Conservation (phyloP, 2,113 vertebrate genomes). For the Lophotis ruficrista region DNA sequence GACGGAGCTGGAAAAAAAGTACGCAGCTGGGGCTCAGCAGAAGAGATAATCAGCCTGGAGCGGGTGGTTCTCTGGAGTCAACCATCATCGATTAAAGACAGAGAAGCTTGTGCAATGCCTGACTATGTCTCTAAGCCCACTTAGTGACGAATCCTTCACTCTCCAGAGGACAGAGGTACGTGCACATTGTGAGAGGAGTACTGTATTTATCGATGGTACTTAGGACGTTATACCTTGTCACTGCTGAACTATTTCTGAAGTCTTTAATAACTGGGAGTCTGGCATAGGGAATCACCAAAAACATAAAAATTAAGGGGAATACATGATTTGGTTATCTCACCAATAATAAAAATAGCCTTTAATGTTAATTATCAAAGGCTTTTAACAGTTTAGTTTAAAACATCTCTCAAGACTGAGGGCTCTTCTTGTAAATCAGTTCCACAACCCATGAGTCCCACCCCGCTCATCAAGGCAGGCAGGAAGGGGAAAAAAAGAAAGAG, state of each 20-base stretch:
- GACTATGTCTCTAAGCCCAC: neutral
- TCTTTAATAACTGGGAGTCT: neutral
- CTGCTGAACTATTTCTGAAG: neutral
- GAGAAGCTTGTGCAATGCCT: neutral
- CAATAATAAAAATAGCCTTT: neutral
- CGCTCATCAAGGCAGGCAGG: neutral
- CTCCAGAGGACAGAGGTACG: neutral
- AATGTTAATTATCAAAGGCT: neutral
- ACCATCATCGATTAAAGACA: neutral
- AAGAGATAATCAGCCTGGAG: slow-evolving; percentile 17
- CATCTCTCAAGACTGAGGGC: neutral
- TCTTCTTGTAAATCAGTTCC: neutral
- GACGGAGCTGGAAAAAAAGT: neutral
- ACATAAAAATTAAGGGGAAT: neutral
- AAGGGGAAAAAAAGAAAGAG: neutral
- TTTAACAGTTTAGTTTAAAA: neutral
- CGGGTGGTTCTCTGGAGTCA: neutral
- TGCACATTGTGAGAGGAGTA: neutral
- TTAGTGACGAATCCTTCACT: neutral
- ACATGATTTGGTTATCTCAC: neutral
- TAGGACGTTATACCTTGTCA: neutral
- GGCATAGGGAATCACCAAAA: neutral
- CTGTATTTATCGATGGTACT: neutral
- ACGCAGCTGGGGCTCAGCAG: neutral
- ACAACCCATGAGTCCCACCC: neutral